Conservation (phyloP, 2,797 vertebrate species). For the Spea hammondii region DNA sequence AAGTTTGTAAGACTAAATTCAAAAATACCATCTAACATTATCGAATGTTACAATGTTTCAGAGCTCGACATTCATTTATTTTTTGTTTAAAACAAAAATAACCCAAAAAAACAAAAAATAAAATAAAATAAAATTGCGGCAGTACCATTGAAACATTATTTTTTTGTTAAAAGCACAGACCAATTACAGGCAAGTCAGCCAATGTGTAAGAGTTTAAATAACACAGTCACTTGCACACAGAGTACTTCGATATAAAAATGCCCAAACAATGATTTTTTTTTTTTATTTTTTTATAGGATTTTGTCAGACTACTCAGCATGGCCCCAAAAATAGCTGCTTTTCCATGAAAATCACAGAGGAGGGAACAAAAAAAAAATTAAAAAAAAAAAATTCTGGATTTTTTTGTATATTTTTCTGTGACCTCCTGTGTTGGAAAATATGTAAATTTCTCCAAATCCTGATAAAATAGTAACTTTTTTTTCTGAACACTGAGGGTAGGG, state of each 20-base stretch:
- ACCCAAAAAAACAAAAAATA: neutral
- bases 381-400: too few species aligned
- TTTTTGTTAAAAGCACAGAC: conserved; percentile 47
- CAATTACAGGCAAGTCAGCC: conserved; percentile 36
- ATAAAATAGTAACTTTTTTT: neutral
- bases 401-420: neutral
- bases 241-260: neutral
- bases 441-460: conserved; percentile 8
- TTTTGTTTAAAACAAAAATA: conserved; percentile 56
- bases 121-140: conserved; percentile 44
- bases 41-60: conserved; percentile 59
- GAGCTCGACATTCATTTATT: conserved; percentile 55
- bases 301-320: conserved; percentile 19
- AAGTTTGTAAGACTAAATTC: conserved; percentile 55
- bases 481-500: conserved; percentile 31
- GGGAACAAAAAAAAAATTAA: conserved; percentile 4
- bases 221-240: conserved; percentile 29
- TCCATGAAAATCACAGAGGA: neutral
- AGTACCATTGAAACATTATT: conserved; percentile 33
- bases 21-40: conserved; percentile 57
- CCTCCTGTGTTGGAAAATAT: conserved; percentile 12
- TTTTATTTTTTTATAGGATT: neutral
- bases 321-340: conserved; percentile 14
- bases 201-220: neutral
- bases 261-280: conserved; percentile 12